Evolutionary conservation across 2,888 invertebrate genomes (phyloP).

Genomic region (Conchocele bisecta): DNA sequence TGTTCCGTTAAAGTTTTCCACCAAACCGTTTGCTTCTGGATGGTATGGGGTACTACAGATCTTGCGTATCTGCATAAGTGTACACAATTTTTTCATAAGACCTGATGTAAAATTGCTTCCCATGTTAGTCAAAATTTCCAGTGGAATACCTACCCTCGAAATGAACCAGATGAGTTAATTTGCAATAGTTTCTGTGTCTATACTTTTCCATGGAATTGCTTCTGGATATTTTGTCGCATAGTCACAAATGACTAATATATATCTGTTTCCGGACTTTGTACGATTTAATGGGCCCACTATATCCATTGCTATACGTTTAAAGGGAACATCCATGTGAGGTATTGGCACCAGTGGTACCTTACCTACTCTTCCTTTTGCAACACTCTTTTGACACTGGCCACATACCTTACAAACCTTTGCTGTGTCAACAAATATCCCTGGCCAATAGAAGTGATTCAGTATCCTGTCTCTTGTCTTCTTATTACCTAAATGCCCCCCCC

Average conservation of each 20-base stretch:
- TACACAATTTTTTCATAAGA: too few relatives aligned
- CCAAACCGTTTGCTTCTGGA: constrained; percentile 3
- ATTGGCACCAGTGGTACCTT: constrained; percentile 4
- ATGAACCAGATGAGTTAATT: background rate
- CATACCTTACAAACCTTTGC: background rate
- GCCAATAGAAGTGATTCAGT: constrained; percentile 15
- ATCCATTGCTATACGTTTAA: constrained; percentile 1
- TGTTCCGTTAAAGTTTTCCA: too few relatives aligned
- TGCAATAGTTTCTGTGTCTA: background rate
- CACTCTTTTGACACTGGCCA: background rate
- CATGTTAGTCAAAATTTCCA: too few relatives aligned
- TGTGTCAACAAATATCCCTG: constrained; percentile 3
- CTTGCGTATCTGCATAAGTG: too few relatives aligned
- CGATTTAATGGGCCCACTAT: constrained; percentile 10
- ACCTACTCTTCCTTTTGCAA: background rate
- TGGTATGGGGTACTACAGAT: too few relatives aligned
- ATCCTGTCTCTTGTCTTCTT: constrained; percentile 6
- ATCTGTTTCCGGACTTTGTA: background rate
- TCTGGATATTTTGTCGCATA: constrained; percentile 12
- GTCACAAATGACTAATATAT: constrained; percentile 1
- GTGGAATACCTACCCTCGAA: background rate
- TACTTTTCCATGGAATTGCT: background rate
- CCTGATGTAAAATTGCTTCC: too few relatives aligned
- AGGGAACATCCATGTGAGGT: constrained; percentile 4
- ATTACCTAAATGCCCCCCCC: constrained; percentile 3